A percentile compares a stretch with the other conserved stretches of the same genome.
Conservation (phyloP, 2,888 invertebrate species). For the Halictus quadricinctus region DNA sequence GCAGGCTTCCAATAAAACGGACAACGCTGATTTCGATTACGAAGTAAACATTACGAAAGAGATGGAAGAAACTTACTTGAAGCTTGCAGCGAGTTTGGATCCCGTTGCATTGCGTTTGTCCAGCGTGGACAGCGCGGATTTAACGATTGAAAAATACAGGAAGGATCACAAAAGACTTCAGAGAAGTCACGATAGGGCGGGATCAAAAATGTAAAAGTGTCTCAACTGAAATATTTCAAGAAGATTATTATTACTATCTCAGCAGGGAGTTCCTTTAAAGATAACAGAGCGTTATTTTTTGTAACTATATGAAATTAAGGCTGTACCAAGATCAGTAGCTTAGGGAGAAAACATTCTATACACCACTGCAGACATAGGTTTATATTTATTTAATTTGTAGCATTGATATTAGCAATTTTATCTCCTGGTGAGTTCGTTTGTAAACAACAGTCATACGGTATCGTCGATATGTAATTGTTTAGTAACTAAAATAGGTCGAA, state of each 20-base stretch:
- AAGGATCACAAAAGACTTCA: constrained; percentile 77
- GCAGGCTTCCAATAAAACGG: constrained; percentile 33
- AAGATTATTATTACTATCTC: constrained; percentile 62
- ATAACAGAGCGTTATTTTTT: constrained; percentile 73
- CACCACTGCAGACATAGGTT: constrained; percentile 53
- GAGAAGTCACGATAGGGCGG: constrained; percentile 68
- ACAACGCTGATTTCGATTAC: constrained; percentile 64
- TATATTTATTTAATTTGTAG: constrained; percentile 56
- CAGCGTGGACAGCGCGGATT: constrained; percentile 68
- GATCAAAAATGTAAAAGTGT: constrained; percentile 69
- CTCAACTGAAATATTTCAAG: constrained; percentile 48
- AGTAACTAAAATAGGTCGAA: constrained; percentile 14
- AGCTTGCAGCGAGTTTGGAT: constrained; percentile 79
- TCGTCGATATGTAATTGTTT: constrained; percentile 23
- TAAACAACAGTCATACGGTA: neutral
- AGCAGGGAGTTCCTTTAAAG: constrained; percentile 72
- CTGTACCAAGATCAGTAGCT: constrained; percentile 68
- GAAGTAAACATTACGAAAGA: constrained; percentile 79
- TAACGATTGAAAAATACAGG: constrained; percentile 80
- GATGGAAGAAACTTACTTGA: constrained; percentile 80
- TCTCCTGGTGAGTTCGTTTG: constrained; percentile 21
- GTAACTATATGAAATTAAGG: constrained; percentile 70
- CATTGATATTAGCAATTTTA: constrained; percentile 25
- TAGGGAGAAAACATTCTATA: constrained; percentile 58
- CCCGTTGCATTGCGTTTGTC: constrained; percentile 72